phyloP scores from a whole-genome alignment of 92 coral and sea anemone genomes.

The Umimayanthus kanabou region DNA sequence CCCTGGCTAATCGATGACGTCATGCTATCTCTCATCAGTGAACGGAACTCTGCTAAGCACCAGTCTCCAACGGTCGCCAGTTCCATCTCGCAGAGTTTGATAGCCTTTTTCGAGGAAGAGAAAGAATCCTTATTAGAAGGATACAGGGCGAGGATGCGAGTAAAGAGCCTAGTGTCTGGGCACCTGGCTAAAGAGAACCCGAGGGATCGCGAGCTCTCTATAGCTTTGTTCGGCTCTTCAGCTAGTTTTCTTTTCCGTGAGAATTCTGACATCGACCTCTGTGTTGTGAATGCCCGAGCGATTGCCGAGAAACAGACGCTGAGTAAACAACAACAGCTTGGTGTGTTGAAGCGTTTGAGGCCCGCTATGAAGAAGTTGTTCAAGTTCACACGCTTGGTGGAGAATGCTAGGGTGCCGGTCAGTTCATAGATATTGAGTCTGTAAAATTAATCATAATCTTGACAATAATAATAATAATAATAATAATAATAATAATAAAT shows the following conservation, averaged over 20 bases:
- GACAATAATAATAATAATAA: no score
- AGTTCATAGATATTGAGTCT: background rate
- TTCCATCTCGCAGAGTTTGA: slow-evolving; percentile 60
- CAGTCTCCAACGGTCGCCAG: slow-evolving; percentile 41
- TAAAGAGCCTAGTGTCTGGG: slow-evolving; percentile 40
- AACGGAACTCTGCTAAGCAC: slow-evolving; percentile 34
- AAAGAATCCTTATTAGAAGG: slow-evolving; percentile 49
- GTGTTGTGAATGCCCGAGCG: slow-evolving; percentile 53
- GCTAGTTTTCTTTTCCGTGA: slow-evolving; percentile 87
- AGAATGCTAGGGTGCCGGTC: slow-evolving; percentile 60
- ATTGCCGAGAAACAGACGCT: slow-evolving; percentile 32
- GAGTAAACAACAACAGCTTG: slow-evolving; percentile 56
- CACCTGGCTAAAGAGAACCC: slow-evolving; percentile 30
- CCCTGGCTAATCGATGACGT: slow-evolving; percentile 99
- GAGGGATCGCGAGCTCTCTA: background rate
- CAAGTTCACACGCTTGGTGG: slow-evolving; percentile 31
- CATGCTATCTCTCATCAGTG: slow-evolving; percentile 64
- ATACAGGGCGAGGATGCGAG: slow-evolving; percentile 66
- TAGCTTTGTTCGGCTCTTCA: slow-evolving; percentile 94
- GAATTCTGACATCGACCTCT: slow-evolving; percentile 92
- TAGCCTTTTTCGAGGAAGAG: slow-evolving; percentile 53
- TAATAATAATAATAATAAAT: no score
- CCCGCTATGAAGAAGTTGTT: slow-evolving; percentile 41
- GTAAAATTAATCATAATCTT: no score
- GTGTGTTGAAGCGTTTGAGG: slow-evolving; percentile 45